phyloP scores from a whole-genome alignment of 2,888 invertebrate genomes.

The Keiferia lycopersicella region DNA sequence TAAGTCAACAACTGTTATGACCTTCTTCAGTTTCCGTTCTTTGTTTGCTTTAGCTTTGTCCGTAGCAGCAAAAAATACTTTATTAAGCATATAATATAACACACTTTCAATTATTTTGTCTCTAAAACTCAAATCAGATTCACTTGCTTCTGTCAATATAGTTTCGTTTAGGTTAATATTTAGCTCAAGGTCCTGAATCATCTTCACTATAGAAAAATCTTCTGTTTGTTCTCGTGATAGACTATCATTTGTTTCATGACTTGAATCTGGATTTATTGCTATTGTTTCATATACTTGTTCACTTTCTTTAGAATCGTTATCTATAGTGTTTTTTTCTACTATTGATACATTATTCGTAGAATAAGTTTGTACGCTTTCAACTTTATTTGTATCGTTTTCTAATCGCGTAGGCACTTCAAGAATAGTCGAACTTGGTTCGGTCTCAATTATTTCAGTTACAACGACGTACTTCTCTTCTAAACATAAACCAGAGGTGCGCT shows the following conservation, averaged over 20 bases:
- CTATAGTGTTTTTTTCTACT: not conserved
- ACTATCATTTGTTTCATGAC: not conserved
- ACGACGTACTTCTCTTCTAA: not conserved
- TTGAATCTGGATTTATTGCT: not conserved
- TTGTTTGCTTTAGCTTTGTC: slow-evolving; percentile 43
- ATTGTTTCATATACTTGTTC: not conserved
- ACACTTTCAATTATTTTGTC: slow-evolving; percentile 62
- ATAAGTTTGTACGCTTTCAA: slow-evolving; percentile 3
- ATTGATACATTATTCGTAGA: not conserved
- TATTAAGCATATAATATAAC: slow-evolving; percentile 62
- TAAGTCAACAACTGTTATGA: slow-evolving; percentile 63
- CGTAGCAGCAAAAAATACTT: slow-evolving; percentile 48
- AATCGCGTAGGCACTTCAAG: not conserved
- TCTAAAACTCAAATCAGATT: slow-evolving; percentile 44
- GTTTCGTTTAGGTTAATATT: slow-evolving; percentile 52
- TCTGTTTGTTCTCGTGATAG: not conserved
- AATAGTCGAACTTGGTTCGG: not conserved
- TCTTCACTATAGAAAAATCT: slow-evolving; percentile 48
- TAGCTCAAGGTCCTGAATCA: slow-evolving; percentile 58
- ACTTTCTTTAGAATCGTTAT: not conserved
- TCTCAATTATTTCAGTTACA: not conserved
- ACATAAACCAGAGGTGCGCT: not conserved
- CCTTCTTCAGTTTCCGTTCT: slow-evolving; percentile 45
- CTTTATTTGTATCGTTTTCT: slow-evolving; percentile 19
- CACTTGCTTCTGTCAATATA: slow-evolving; percentile 53